Evolutionary conservation across 2,888 invertebrate genomes (phyloP).

Genomic region (Mesorhabditis sp.): DNA sequence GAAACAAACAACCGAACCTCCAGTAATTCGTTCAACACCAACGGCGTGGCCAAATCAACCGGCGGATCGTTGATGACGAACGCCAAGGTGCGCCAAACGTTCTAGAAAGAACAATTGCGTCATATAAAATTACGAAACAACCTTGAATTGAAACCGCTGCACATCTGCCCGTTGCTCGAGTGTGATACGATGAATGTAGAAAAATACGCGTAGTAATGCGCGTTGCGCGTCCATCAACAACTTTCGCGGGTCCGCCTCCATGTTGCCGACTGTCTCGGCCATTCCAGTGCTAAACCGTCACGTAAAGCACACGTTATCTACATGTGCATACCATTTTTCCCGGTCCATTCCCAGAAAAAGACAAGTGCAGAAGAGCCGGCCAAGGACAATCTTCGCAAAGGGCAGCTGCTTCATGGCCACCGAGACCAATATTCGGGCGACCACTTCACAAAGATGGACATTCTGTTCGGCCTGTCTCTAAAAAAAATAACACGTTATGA

Average conservation of each 20-base stretch:
- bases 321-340: not conserved
- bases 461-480: constrained; percentile 1
- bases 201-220: not conserved
- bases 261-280: not conserved
- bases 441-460: not conserved
- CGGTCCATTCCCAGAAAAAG: not conserved
- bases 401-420: not conserved
- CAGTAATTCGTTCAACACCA: not conserved
- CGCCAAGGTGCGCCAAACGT: not conserved
- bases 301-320: not conserved
- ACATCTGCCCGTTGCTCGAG: not conserved
- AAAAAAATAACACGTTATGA: not conserved
- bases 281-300: not conserved
- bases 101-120: not conserved
- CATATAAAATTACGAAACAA: not conserved
- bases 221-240: not conserved
- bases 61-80: not conserved
- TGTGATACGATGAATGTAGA: not conserved
- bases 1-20: not conserved
- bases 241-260: not conserved
- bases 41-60: not conserved
- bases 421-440: not conserved
- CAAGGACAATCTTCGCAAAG: constrained; percentile 1
- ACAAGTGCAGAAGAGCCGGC: not conserved
- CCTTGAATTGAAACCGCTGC: not conserved